These are phyloP conservation scores for Pampusana beccarii DNA, from an alignment of 2,113 vertebrate species.

Conservation along the genomic window DNA sequence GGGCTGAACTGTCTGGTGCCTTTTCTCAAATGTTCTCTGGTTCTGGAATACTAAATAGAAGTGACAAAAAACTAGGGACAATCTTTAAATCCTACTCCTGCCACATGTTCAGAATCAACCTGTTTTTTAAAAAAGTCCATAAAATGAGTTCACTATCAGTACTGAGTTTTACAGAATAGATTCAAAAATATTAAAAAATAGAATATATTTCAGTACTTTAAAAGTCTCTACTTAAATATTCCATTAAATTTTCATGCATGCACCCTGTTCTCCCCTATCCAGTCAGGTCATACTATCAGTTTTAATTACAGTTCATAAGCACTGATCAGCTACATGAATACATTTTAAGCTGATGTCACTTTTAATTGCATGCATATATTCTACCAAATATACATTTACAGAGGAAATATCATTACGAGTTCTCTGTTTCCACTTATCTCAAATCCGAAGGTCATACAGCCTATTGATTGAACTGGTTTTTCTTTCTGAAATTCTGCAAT, in stretches of 20 bases:
- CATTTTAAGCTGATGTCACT: not conserved
- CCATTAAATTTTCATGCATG: not conserved
- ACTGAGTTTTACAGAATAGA: not conserved
- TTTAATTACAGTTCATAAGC: conserved; percentile 19
- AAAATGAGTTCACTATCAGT: not conserved
- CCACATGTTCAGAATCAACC: not conserved
- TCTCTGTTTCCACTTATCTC: not conserved
- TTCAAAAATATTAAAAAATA: not conserved
- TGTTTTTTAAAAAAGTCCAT: not conserved
- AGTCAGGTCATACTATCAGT: not conserved
- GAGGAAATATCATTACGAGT: not conserved
- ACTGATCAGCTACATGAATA: not conserved
- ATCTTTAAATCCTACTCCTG: not conserved
- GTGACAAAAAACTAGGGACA: not conserved
- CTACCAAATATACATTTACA: not conserved
- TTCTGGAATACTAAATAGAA: not conserved
- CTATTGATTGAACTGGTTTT: not conserved
- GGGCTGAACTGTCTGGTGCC: not conserved
- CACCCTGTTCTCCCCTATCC: not conserved
- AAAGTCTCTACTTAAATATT: not conserved
- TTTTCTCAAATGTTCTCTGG: not conserved
- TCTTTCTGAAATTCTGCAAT: not conserved
- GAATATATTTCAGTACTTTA: not conserved
- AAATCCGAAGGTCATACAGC: not conserved
- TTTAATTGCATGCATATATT: not conserved